Evolutionary conservation across 2,113 vertebrate species (phyloP), one percentile per base, ranked within the genome.

Genomic region (Coturnix japonica): DNA sequence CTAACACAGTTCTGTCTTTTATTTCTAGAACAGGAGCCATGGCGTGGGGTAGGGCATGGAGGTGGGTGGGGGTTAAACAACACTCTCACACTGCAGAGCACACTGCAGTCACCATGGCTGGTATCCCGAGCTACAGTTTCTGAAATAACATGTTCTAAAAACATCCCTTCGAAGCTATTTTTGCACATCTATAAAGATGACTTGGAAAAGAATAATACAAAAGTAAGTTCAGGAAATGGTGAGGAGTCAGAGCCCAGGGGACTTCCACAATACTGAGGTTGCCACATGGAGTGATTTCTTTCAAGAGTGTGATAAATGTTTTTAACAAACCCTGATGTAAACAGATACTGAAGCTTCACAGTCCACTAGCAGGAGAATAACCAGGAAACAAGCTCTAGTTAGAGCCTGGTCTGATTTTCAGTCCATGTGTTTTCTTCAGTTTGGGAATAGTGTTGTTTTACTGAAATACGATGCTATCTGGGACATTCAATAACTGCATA

Each of bases 1-100:
- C 81, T 61, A 89, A 91, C 87, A 89, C 91, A 81, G 93, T 89
- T 89, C 81, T 73, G 31, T 66, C 92, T 92, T 91, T 95, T 84
- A 89, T 85, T 91, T 91, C 78, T 79, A 66, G 77, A 79, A 81
- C 71, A 59, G 92, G 74, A 93, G 84, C 63, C 3, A 14, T 23
- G 23, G 33, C 6, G 10, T 26, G 35, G 60, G 35, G 35, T 33
- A 63, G 37, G 25, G 37, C 25, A 63, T 13, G 76, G 75, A 51
- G 74, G 61, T 3, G 8, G 69, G 66, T 35, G 19, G 17, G 89
- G 28, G 86, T 72, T 73, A 91, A 91, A 35, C 31, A 73, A 39
- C 33, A 37, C 56, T 64, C 84, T 89, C 44, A 80, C 74, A 74
- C 4, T 60, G 64, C 19, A 14, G 74, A 79, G 46, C 21, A 87